These are phyloP conservation scores for Cirrhinus mrigala DNA, from an alignment of 2,797 vertebrate genomes.

Conservation along the genomic window DNA sequence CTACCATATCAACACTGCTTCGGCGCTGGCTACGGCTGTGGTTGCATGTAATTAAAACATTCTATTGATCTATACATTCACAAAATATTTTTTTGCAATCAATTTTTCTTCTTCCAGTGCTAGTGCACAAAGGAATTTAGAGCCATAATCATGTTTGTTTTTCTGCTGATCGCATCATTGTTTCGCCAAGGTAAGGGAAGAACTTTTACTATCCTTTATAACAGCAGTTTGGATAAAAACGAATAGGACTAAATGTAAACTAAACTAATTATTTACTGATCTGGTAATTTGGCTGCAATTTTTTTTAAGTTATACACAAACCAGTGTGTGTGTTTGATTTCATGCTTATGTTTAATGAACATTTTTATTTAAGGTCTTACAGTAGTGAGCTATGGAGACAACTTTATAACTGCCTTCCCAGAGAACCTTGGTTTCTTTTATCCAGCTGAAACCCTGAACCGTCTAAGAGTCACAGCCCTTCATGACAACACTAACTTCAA, in stretches of 20 bases:
- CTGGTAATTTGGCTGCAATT: background rate
- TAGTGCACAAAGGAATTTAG: background rate
- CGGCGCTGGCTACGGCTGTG: background rate
- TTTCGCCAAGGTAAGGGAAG: constrained; percentile 56
- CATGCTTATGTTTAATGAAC: background rate
- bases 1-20: too few relatives aligned
- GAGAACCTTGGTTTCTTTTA: constrained; percentile 77
- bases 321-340: background rate
- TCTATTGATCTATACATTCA: background rate
- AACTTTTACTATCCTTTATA: background rate
- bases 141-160: constrained; percentile 46
- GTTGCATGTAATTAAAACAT: background rate
- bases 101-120: background rate
- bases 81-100: background rate
- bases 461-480: constrained; percentile 63
- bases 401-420: constrained; percentile 70
- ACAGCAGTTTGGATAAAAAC: background rate
- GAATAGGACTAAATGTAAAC: background rate
- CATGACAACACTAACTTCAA: accelerated
- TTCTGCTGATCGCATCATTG: constrained; percentile 42
- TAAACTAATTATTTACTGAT: background rate
- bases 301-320: background rate
- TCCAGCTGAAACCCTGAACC: accelerated
- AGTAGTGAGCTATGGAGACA: constrained; percentile 52
- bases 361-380: constrained; percentile 44